phyloP scores from a whole-genome alignment of 1,140 invertebrate genomes.

The Heliconius melpomene region DNA sequence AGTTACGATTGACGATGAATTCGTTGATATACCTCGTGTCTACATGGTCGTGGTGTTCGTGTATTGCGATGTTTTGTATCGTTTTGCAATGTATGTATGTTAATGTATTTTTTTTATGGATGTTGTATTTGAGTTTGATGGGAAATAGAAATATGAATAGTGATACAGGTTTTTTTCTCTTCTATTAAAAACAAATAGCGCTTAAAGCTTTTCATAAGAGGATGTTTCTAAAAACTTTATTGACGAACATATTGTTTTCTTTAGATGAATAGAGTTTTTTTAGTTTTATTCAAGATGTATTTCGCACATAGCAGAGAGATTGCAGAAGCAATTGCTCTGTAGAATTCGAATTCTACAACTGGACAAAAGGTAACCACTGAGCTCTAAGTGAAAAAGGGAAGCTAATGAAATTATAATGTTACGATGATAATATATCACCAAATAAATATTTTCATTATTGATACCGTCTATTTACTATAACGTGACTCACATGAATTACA shows the following conservation, averaged over 20 bases:
- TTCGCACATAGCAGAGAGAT: too few relatives aligned
- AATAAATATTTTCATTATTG: conserved; percentile 9
- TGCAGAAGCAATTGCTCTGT: too few relatives aligned
- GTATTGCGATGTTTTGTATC: conserved; percentile 4
- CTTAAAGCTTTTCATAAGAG: neutral
- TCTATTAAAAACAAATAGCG: neutral
- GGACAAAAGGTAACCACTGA: neutral
- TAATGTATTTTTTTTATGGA: neutral
- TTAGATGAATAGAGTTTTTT: too few relatives aligned
- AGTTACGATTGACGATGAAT: conserved; percentile 22
- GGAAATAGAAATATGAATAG: neutral
- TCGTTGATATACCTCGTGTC: conserved; percentile 8
- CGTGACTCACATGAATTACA: conserved; percentile 8
- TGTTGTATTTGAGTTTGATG: neutral
- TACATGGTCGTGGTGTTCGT: neutral
- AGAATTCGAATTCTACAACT: neutral
- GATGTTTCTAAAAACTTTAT: neutral
- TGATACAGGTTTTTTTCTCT: neutral
- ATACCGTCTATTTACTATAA: conserved; percentile 6
- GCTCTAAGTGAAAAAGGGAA: neutral
- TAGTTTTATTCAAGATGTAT: too few relatives aligned
- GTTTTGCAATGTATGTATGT: neutral
- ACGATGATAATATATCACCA: neutral
- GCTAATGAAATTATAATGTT: neutral
- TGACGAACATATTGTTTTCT: too few relatives aligned